These are phyloP conservation scores for Tokudaia muenninki DNA, from an alignment of 2,797 vertebrate species.

Conservation along the genomic window DNA sequence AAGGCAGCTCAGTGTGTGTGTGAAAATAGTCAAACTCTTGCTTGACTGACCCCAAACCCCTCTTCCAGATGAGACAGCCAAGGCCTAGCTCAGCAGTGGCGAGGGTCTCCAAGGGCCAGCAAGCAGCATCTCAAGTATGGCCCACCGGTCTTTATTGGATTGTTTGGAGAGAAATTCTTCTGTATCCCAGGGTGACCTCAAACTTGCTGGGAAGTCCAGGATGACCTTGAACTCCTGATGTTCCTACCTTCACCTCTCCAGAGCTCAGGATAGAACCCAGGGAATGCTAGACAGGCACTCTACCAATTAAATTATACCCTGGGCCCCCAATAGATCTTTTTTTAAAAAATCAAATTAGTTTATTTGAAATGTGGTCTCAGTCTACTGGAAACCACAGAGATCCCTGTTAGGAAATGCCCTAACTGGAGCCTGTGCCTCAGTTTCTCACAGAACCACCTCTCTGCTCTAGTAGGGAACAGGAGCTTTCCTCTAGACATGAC, in stretches of 20 bases:
- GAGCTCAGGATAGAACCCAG: neutral
- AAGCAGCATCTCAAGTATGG: neutral
- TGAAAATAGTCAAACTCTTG: neutral
- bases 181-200: neutral
- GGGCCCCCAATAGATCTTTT: neutral
- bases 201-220: neutral
- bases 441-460: neutral
- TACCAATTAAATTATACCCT: neutral
- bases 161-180: neutral
- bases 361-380: neutral
- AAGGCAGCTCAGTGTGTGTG: neutral
- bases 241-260: neutral
- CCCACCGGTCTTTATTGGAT: neutral
- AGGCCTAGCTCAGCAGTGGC: neutral
- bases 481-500: too few species aligned
- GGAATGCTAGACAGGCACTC: neutral
- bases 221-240: neutral
- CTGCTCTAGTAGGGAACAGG: fast-evolving
- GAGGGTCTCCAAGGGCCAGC: too few species aligned
- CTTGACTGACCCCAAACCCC: neutral
- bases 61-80: neutral
- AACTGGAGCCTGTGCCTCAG: neutral
- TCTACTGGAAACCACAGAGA: neutral
- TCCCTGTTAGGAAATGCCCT: neutral
- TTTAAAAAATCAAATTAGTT: neutral